phyloP scores from a whole-genome alignment of 2,888 invertebrate species.

The Drosophila leonis region DNA sequence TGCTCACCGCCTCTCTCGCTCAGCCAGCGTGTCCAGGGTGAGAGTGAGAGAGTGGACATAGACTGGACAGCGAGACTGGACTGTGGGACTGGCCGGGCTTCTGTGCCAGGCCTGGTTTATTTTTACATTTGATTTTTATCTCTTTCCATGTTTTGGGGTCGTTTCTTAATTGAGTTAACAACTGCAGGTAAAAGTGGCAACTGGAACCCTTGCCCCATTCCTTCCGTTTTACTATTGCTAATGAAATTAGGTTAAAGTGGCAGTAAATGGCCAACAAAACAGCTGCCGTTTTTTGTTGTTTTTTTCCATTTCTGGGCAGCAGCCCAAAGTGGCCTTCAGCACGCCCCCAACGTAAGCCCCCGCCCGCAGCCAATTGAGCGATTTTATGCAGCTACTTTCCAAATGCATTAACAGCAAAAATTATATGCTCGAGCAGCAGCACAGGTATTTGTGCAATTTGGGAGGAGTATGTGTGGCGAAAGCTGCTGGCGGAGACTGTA shows the following conservation, averaged over 20 bases:
- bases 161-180: conserved; percentile 70
- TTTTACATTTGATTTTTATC: conserved; percentile 61
- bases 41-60: conserved; percentile 30
- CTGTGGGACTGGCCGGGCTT: conserved; percentile 3
- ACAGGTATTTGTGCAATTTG: conserved; percentile 10
- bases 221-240: conserved; percentile 31
- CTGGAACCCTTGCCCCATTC: not conserved
- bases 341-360: not conserved
- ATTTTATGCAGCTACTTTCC: conserved; percentile 59
- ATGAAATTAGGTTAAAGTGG: conserved; percentile 81
- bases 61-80: conserved; percentile 22
- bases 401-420: conserved; percentile 58
- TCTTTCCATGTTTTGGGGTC: conserved; percentile 51
- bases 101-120: conserved; percentile 35
- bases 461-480: conserved; percentile 43
- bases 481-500: conserved; percentile 33
- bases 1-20: conserved; percentile 17
- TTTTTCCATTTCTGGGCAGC: conserved; percentile 13
- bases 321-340: conserved; percentile 3
- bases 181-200: conserved; percentile 60
- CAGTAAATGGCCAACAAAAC: conserved; percentile 68
- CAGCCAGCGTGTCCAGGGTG: conserved; percentile 21
- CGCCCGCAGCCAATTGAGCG: conserved; percentile 44
- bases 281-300: conserved; percentile 38
- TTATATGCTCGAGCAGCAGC: conserved; percentile 34